These are phyloP conservation scores for Darevskia mixta DNA, from an alignment of 2,797 vertebrate genomes.

Conservation along the genomic window DNA sequence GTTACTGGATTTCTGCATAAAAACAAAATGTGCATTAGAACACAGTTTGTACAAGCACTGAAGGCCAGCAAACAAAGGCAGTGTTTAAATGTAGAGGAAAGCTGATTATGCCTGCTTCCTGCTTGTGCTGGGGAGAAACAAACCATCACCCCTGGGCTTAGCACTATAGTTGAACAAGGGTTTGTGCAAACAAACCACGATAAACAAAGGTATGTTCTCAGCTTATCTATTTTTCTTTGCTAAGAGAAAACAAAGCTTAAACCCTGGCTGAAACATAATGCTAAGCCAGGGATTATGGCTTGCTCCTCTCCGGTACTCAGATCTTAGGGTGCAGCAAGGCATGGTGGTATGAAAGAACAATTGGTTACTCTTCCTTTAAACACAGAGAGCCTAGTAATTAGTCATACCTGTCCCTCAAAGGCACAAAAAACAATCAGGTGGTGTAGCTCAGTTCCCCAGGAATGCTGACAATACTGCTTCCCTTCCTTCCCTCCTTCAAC, in stretches of 20 bases:
- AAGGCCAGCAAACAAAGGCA: not conserved
- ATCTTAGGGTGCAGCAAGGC: not conserved
- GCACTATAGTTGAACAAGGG: not conserved
- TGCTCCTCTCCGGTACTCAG: not conserved
- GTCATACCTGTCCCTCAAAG: not conserved
- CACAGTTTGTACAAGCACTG: conserved; percentile 22
- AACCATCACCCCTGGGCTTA: not conserved
- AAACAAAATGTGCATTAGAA: conserved; percentile 42
- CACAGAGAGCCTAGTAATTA: not conserved
- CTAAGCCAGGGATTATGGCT: not conserved
- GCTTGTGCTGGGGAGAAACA: not conserved
- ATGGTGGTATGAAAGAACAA: not conserved
- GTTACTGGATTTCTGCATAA: conserved; percentile 93
- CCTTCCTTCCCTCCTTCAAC: not conserved
- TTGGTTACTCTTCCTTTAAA: not conserved
- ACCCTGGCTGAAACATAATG: not conserved
- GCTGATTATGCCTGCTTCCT: not conserved
- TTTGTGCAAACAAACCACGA: not conserved
- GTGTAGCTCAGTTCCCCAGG: not conserved
- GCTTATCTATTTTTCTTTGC: not conserved
- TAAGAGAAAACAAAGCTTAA: not conserved
- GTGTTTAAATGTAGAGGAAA: not conserved
- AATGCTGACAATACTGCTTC: not conserved
- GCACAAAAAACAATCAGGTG: not conserved
- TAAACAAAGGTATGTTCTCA: not conserved